These are phyloP conservation scores for Penaeus monodon DNA, from an alignment of 2,888 invertebrate genomes.

Conservation along the genomic window DNA sequence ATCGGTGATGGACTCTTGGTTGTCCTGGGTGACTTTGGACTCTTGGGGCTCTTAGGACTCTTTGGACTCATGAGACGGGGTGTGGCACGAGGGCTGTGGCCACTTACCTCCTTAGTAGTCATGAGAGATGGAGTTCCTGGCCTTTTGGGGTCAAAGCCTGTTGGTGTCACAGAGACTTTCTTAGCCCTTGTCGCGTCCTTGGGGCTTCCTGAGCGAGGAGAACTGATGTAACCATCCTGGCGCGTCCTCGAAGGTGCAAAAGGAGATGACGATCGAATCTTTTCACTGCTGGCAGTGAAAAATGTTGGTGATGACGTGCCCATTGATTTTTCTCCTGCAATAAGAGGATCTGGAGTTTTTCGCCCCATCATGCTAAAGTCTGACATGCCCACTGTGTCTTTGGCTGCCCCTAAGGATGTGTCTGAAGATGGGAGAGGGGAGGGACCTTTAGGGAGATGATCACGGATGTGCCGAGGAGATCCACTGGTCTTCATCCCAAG, in stretches of 20 bases:
- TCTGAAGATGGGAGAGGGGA: constrained; percentile 41
- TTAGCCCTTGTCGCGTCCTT: constrained; percentile 47
- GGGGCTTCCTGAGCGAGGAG: constrained; percentile 66
- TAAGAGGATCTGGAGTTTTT: constrained; percentile 60
- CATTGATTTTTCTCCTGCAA: constrained; percentile 69
- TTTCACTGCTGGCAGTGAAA: constrained; percentile 69
- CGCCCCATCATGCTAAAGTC: constrained; percentile 49
- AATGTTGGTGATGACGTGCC: constrained; percentile 74
- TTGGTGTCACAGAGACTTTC: constrained; percentile 48
- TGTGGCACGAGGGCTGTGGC: constrained; percentile 45
- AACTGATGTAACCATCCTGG: constrained; percentile 75
- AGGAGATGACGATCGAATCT: constrained; percentile 35
- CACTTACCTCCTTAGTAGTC: constrained; percentile 45
- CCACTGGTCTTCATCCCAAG: constrained; percentile 69
- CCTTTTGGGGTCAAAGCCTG: constrained; percentile 50
- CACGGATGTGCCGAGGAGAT: constrained; percentile 68
- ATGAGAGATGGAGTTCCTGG: constrained; percentile 48
- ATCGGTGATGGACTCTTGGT: constrained; percentile 58
- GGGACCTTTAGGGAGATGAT: constrained; percentile 23
- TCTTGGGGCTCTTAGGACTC: constrained; percentile 73
- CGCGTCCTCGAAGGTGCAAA: constrained; percentile 73
- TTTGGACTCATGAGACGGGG: constrained; percentile 65
- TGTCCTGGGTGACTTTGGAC: constrained; percentile 71
- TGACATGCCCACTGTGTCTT: constrained; percentile 27
- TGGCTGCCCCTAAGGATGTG: constrained; percentile 9